Evolutionary conservation across 2,113 vertebrate genomes (phyloP).

Genomic region (Tautogolabrus adspersus): DNA sequence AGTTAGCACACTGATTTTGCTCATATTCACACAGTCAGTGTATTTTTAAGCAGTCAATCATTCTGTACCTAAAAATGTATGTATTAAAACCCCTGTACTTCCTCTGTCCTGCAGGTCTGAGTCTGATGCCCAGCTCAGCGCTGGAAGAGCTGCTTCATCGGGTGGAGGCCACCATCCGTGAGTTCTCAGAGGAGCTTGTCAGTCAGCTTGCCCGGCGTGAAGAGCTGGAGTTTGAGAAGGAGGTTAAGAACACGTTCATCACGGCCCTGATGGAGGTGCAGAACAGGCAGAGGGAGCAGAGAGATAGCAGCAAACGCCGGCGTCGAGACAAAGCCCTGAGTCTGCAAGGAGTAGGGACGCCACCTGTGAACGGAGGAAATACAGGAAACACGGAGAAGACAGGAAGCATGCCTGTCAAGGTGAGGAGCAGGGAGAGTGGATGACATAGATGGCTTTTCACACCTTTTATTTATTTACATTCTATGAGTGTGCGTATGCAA

Average conservation of each 20-base stretch:
- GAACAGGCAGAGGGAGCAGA: slow-evolving; percentile 94
- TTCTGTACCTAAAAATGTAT: too few species aligned
- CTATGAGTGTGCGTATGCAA: background rate
- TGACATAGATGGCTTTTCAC: background rate
- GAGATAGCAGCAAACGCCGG: slow-evolving; percentile 89
- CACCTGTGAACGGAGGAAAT: slow-evolving; percentile 40
- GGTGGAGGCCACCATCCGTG: slow-evolving; percentile 87
- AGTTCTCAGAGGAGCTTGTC: slow-evolving; percentile 93
- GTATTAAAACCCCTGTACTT: too few species aligned
- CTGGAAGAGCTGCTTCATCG: slow-evolving; percentile 87
- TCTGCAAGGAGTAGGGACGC: slow-evolving; percentile 79
- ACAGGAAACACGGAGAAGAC: slow-evolving; percentile 82
- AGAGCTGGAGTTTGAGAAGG: slow-evolving; percentile 95
- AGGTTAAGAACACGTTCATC: slow-evolving; percentile 96
- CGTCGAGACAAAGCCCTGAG: slow-evolving; percentile 91
- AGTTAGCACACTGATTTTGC: background rate
- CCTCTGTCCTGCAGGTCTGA: slow-evolving; percentile 81
- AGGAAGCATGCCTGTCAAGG: slow-evolving; percentile 91
- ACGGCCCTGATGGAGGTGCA: slow-evolving; percentile 93
- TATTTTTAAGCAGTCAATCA: too few species aligned
- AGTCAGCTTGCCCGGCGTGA: slow-evolving; percentile 91
- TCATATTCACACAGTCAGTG: background rate
- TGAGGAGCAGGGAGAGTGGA: slow-evolving; percentile 40
- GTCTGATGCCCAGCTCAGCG: slow-evolving; percentile 85
- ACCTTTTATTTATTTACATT: background rate